Evolutionary conservation across 2,113 vertebrate genomes (phyloP).

Genomic region (Poecilia latipinna): DNA sequence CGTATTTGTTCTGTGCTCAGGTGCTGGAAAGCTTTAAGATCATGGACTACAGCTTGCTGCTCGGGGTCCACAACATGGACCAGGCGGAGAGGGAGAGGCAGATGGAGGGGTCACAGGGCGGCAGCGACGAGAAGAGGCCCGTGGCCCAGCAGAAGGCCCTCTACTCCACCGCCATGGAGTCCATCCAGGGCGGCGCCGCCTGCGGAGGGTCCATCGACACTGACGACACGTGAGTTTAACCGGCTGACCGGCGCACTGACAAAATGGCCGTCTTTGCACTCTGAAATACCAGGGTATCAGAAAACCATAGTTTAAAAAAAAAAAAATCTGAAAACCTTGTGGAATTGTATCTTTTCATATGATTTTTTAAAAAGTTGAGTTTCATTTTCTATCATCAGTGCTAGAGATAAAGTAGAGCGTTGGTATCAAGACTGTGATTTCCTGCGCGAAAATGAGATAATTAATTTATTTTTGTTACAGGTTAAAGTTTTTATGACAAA

Average conservation of each 20-base stretch:
- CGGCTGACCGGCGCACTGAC: not conserved
- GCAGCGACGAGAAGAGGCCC: slow-evolving; percentile 89
- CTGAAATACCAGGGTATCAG: no score
- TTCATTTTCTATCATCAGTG: no score
- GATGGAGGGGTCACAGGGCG: slow-evolving; percentile 87
- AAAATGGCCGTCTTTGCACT: slow-evolving; percentile 3
- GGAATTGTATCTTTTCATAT: no score
- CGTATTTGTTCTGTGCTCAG: slow-evolving; percentile 66
- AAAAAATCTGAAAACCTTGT: no score
- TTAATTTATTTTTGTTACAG: no score
- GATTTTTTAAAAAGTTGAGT: no score
- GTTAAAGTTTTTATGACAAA: no score
- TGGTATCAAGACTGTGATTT: no score
- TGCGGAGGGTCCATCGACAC: slow-evolving; percentile 93
- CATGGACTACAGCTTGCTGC: slow-evolving; percentile 98
- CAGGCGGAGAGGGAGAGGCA: slow-evolving; percentile 91
- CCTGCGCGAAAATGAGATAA: no score
- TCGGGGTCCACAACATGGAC: slow-evolving; percentile 97
- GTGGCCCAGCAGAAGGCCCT: slow-evolving; percentile 97
- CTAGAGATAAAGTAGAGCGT: no score
- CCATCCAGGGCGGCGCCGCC: slow-evolving; percentile 95
- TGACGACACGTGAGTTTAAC: slow-evolving; percentile 89
- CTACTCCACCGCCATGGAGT: slow-evolving; percentile 98
- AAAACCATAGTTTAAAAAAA: no score
- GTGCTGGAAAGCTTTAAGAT: slow-evolving; percentile 99